phyloP scores from a whole-genome alignment of 2,888 invertebrate genomes.

The Drosophila paracracens region DNA sequence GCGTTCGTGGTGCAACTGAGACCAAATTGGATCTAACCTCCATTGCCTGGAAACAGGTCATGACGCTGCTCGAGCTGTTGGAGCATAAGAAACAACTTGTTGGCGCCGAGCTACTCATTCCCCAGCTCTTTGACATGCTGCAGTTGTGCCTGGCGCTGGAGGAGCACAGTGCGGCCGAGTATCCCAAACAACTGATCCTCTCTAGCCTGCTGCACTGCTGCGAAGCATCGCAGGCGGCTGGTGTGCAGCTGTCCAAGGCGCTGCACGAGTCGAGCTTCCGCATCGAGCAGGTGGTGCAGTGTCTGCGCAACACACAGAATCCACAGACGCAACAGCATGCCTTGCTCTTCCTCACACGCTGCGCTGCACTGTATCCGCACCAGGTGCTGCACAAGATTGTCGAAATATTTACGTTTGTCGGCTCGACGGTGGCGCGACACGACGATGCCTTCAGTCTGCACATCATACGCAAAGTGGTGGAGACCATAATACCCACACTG shows the following conservation, averaged over 20 bases:
- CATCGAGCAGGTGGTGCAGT: conserved; percentile 89
- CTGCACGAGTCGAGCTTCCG: conserved; percentile 85
- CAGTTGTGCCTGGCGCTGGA: conserved; percentile 92
- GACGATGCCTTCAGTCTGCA: conserved; percentile 98
- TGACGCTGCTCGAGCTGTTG: conserved; percentile 92
- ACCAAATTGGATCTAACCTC: conserved; percentile 86
- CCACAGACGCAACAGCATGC: conserved; percentile 98
- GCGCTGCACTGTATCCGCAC: conserved; percentile 91
- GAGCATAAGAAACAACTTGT: conserved; percentile 93
- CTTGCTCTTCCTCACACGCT: conserved; percentile 91
- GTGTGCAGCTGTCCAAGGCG: conserved; percentile 84
- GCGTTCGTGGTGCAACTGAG: not conserved
- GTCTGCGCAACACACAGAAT: conserved; percentile 95
- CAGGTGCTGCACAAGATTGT: conserved; percentile 96
- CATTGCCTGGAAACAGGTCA: conserved; percentile 91
- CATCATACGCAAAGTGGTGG: conserved; percentile 95
- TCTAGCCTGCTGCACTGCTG: conserved; percentile 91
- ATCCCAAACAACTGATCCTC: conserved; percentile 94
- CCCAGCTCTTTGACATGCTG: conserved; percentile 91
- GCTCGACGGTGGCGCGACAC: conserved; percentile 95
- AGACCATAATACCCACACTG: conserved; percentile 95
- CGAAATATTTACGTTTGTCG: conserved; percentile 99
- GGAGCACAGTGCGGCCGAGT: conserved; percentile 93
- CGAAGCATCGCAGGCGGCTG: conserved; percentile 86
- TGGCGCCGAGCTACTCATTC: conserved; percentile 89